Conservation (phyloP, 2,888 invertebrate genomes). For the Brachypalpus laphriformis region DNA sequence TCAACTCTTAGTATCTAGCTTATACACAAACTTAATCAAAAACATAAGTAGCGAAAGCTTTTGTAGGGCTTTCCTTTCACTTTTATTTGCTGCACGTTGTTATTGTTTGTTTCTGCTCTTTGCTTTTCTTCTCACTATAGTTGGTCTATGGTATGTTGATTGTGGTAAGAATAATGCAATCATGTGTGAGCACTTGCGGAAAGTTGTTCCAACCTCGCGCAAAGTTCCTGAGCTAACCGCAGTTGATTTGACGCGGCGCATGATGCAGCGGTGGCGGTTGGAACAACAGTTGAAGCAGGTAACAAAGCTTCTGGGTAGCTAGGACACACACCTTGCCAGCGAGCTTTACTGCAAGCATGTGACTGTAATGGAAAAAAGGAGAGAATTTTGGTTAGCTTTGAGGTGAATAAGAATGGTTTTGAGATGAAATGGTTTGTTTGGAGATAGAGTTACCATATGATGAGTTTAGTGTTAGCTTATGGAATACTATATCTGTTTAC, state of each 20-base stretch:
- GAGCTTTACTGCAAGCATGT: constrained; percentile 88
- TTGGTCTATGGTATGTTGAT: constrained; percentile 45
- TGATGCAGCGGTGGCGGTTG: constrained; percentile 76
- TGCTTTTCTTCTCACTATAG: constrained; percentile 39
- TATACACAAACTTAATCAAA: constrained; percentile 48
- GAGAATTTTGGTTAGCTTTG: constrained; percentile 9
- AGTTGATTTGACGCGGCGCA: constrained; percentile 81
- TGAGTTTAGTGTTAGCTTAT: too few relatives aligned
- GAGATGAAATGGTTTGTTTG: background rate
- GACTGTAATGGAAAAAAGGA: constrained; percentile 84
- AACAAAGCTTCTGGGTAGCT: constrained; percentile 81
- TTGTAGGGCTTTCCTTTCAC: too few relatives aligned
- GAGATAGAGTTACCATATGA: background rate
- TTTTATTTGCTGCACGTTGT: background rate
- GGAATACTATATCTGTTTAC: too few relatives aligned
- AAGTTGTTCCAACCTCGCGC: constrained; percentile 84
- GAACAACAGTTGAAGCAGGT: constrained; percentile 74
- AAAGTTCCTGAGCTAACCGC: constrained; percentile 84
- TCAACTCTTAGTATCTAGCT: constrained; percentile 51
- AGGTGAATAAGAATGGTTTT: background rate
- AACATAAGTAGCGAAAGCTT: constrained; percentile 59
- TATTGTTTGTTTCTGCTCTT: background rate
- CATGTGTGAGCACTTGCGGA: constrained; percentile 83
- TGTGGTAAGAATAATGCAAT: constrained; percentile 74
- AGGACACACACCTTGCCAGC: constrained; percentile 88